Base-by-base conservation (phyloP, 2,888 invertebrate genomes). In the Nineta flava region DNA sequence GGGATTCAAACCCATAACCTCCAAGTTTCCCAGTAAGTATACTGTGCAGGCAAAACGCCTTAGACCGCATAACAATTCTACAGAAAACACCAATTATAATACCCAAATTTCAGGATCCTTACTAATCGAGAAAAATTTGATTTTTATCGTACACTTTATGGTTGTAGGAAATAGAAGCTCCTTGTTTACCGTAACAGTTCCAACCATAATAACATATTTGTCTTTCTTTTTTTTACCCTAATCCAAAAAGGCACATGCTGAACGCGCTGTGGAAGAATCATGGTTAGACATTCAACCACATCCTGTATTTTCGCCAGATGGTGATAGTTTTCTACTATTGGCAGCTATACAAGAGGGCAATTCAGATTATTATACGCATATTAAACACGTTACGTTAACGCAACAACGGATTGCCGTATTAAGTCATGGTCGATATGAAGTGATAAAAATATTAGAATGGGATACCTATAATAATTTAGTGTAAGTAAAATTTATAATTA, bases 221-320 rank as follows among this genome's bases (percentile, higher is more conserved):
- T 26, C 2, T 26, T 5, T 6, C 7, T 3, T 26, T 26, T 26
- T 6, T 26, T 26, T 26, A n/a, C n/a, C n/a, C 26, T 26, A 19
- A 19, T 19, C 19, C 26, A 26, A 26, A 6, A 26, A 84, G 82
- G 84, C 81, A 43, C 88, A 88, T 66, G 79, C 85, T 38, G 88
- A 88, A 63, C 76, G 87, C 56, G 87, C 88, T 9, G 77, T 83
- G 15, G 87, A 88, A 60, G 80, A 84, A 58, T 81, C 87, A 52
- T 91, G 90, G 90, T 70, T 90, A 51, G 87, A 90, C 61, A 82
- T 87, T 45, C 81, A 87, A 62, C 85, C 84, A 40, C 82, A 84
- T 66, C 90, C 90, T 16, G 74, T 90, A 21, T 88, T 88, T 67
- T 81, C 87, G 1, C 79, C 81, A 51, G 87, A 88, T 60, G 87